phyloP scores from a whole-genome alignment of 1,140 invertebrate genomes.

The Hestina assimilis region DNA sequence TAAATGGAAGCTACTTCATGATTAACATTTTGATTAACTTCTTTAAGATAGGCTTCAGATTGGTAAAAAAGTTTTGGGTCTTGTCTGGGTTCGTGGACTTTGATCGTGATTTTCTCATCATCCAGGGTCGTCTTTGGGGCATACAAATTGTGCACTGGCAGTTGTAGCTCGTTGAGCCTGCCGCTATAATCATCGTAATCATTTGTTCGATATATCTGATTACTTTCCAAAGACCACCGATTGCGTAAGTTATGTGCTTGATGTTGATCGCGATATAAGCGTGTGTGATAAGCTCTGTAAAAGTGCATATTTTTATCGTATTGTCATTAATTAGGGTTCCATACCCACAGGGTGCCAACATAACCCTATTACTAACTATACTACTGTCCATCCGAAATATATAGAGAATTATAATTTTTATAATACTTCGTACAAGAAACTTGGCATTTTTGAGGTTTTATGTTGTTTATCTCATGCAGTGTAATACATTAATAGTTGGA shows the following conservation, averaged over 20 bases:
- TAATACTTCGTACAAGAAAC: too few species aligned
- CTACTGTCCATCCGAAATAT: too few species aligned
- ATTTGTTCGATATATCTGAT: constrained; percentile 37
- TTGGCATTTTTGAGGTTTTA: too few species aligned
- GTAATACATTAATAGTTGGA: too few species aligned
- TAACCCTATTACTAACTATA: too few species aligned
- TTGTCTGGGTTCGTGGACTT: constrained; percentile 57
- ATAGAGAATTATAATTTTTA: too few species aligned
- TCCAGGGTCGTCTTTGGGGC: constrained; percentile 31
- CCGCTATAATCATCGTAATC: constrained; percentile 62
- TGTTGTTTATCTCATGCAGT: too few species aligned
- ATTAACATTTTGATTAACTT: constrained; percentile 50
- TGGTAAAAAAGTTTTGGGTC: constrained; percentile 67
- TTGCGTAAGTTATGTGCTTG: neutral
- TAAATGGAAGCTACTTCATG: constrained; percentile 51
- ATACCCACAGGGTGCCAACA: too few species aligned
- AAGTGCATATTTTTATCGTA: too few species aligned
- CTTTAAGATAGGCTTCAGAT: constrained; percentile 62
- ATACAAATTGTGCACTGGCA: constrained; percentile 38
- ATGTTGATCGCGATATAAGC: neutral
- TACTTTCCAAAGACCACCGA: constrained; percentile 29
- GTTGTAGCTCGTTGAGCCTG: constrained; percentile 35
- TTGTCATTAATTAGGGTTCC: too few species aligned
- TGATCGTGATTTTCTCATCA: constrained; percentile 28
- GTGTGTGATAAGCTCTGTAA: constrained; percentile 1